Evolutionary conservation across 2,113 vertebrate genomes (phyloP).

Genomic region (Neogobius melanostomus): DNA sequence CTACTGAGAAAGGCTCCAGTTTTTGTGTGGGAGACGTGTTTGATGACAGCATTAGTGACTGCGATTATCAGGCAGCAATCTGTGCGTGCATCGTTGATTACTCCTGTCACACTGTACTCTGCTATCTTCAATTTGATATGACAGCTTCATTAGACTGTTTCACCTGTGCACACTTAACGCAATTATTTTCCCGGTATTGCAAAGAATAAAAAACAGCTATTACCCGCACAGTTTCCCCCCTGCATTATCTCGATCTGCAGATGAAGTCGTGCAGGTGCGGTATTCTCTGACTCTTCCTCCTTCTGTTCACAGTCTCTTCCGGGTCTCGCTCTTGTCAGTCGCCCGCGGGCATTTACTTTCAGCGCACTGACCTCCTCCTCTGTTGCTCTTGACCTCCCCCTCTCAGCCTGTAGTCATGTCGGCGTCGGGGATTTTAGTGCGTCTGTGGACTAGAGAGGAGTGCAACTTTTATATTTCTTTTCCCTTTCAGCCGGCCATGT

Average conservation of each 20-base stretch:
- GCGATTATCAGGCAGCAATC: no score
- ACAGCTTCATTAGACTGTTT: no score
- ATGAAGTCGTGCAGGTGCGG: neutral
- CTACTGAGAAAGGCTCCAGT: no score
- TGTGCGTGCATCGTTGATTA: no score
- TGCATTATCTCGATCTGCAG: neutral
- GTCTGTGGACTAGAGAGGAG: slow-evolving; percentile 1
- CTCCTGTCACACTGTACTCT: no score
- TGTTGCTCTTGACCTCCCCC: slow-evolving; percentile 24
- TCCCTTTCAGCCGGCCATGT: slow-evolving; percentile 9
- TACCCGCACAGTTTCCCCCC: neutral
- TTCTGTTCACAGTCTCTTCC: slow-evolving; percentile 15
- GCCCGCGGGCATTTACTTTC: slow-evolving; percentile 46
- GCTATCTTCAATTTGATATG: no score
- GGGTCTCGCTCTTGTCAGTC: slow-evolving; percentile 26
- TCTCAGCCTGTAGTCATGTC: neutral
- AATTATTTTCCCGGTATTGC: no score
- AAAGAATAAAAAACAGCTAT: neutral
- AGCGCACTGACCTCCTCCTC: slow-evolving; percentile 29
- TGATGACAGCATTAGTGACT: no score
- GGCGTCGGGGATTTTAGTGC: neutral
- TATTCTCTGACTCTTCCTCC: neutral
- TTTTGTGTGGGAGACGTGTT: no score
- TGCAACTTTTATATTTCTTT: slow-evolving; percentile 6
- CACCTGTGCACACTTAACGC: no score